Evolutionary conservation across 2,113 vertebrate genomes (phyloP).

Genomic region (Fregetta grallaria): DNA sequence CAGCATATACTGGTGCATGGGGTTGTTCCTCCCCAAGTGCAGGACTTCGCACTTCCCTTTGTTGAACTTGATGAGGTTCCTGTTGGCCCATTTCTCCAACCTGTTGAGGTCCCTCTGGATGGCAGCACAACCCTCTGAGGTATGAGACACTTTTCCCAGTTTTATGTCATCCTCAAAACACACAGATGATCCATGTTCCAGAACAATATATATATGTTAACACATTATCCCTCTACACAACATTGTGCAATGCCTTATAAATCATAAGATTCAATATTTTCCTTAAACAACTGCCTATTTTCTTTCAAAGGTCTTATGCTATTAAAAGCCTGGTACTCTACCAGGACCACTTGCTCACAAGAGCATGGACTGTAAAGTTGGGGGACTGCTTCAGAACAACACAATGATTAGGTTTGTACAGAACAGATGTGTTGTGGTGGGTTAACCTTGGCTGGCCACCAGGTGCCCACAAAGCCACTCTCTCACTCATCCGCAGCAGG

Average conservation of each 20-base stretch:
- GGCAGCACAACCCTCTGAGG: background rate
- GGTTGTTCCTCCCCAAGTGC: background rate
- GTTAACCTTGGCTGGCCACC: background rate
- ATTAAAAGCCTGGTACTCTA: background rate
- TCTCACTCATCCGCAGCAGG: background rate
- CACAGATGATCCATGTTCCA: background rate
- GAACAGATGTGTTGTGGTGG: background rate
- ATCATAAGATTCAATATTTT: background rate
- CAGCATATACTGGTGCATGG: background rate
- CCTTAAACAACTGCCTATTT: background rate
- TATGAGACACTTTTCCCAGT: background rate
- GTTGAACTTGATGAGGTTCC: background rate
- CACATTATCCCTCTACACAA: background rate
- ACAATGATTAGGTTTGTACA: background rate
- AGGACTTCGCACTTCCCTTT: background rate
- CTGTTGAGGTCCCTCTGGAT: background rate
- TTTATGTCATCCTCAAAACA: background rate
- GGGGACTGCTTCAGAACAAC: background rate
- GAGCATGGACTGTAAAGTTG: background rate
- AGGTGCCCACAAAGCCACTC: background rate
- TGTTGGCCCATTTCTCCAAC: background rate
- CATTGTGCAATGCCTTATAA: background rate
- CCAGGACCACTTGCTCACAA: background rate
- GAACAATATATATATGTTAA: background rate
- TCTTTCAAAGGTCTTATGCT: background rate